Evolutionary conservation across 2,113 vertebrate species (phyloP).

Genomic region (Ursus arctos): DNA sequence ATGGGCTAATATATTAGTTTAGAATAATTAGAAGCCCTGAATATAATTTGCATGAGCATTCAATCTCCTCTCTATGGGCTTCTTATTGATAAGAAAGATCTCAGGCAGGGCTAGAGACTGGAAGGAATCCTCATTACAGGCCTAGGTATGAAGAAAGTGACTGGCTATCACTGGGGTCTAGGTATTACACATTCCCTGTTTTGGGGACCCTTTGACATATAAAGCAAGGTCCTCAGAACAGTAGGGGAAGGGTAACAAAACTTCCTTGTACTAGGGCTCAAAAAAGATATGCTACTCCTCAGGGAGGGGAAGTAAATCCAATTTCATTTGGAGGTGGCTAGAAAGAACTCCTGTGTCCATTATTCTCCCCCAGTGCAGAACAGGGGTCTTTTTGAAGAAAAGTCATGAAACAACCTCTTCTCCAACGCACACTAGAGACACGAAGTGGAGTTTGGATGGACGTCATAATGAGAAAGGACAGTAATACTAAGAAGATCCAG

Average conservation of each 20-base stretch:
- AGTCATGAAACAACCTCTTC: neutral
- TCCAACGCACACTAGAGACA: neutral
- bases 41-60: neutral
- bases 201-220: neutral
- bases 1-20: neutral
- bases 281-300: neutral
- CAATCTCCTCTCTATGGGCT: neutral
- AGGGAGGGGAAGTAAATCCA: neutral
- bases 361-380: neutral
- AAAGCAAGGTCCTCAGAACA: neutral
- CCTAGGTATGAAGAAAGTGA: neutral
- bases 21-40: neutral
- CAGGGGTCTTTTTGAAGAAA: neutral
- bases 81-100: neutral
- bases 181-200: neutral
- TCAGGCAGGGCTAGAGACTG: neutral
- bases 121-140: neutral
- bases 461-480: neutral
- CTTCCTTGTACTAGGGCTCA: neutral
- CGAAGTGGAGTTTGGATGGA: neutral
- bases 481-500: neutral
- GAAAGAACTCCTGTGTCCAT: neutral
- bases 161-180: neutral
- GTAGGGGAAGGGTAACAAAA: neutral
- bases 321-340: neutral